Base-by-base conservation (phyloP, 2,797 vertebrate genomes). In the Scomberomorus guttatus region DNA sequence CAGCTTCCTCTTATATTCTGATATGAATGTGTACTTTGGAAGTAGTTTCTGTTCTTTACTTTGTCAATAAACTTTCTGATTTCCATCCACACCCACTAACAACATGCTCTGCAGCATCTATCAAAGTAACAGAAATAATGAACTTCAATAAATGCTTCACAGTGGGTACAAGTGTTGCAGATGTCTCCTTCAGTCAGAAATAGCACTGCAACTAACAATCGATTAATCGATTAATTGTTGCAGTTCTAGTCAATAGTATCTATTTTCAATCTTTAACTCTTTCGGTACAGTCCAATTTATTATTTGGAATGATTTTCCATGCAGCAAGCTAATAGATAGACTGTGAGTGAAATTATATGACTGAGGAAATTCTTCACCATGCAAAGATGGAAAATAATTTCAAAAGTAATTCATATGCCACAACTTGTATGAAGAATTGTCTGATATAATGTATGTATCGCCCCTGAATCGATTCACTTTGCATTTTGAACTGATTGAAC, bases 391-490 rank as follows among this genome's bases (percentile, higher is more conserved):
- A 6, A 58, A 64, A 68, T 37, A 1, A 20, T 70, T 71, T 37
- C n/a, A 27, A 32, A 64, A 61, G 65, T 0, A 1, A 34, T 58
- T 80, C 14, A 7, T 42, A 37, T 14, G 66, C 72, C 14, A 54
- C 34, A 25, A 50, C 24, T 10, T 63, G 29, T 2, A 17, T 65
- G 68, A 68, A 39, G 32, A 46, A 63, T 46, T 3, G 54, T 78
- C 14, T 65, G 29, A 77, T 76, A 10, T 32, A 17, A 3, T 4
- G n/a, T 22, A 65, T 46, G 48, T 67, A 72, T 20, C 17, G 32
- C 50, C n/a, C 37, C 18, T 8, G 17, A 72, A 87, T 87, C 82
- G 51, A 74, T 83, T 32, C 52, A 32, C 72, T 82, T 82, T 84
- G 77, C 79, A 85, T 85, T 84, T 79, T 75, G 65, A 86, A 75